These are phyloP conservation scores for Idaea biselata DNA, from an alignment of 2,888 invertebrate species.

Conservation along the genomic window DNA sequence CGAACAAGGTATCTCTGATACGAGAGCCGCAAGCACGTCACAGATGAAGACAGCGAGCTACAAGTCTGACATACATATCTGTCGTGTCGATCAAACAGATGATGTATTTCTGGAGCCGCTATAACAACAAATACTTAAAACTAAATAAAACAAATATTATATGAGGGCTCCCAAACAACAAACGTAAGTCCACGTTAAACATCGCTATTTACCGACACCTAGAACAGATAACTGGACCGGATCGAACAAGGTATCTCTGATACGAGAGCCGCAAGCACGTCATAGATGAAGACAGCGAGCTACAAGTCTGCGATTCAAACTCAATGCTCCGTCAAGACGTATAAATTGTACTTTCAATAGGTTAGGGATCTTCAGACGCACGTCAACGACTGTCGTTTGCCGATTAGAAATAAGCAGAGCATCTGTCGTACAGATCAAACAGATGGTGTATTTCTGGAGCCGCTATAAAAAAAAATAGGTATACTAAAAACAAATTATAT, in stretches of 20 bases:
- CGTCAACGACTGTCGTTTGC: neutral
- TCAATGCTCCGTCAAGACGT: neutral
- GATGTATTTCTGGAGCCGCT: no score
- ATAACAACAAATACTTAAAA: no score
- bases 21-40: neutral
- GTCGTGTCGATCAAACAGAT: no score
- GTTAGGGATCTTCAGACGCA: neutral
- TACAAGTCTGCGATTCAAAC: neutral
- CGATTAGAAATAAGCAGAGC: neutral
- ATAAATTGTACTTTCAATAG: neutral
- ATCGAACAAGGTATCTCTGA: neutral
- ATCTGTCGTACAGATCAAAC: no score
- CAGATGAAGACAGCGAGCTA: neutral
- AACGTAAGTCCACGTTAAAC: no score
- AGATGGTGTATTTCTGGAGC: no score
- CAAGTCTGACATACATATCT: no score
- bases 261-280: neutral
- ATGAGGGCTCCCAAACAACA: no score
- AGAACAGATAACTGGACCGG: neutral
- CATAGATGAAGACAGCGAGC: neutral
- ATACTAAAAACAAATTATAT: no score
- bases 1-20: neutral
- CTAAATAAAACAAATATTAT: no score
- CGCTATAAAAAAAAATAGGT: no score
- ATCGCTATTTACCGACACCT: neutral